These are phyloP conservation scores for Microtus oregoni DNA, from an alignment of 2,113 vertebrate species.

Conservation along the genomic window DNA sequence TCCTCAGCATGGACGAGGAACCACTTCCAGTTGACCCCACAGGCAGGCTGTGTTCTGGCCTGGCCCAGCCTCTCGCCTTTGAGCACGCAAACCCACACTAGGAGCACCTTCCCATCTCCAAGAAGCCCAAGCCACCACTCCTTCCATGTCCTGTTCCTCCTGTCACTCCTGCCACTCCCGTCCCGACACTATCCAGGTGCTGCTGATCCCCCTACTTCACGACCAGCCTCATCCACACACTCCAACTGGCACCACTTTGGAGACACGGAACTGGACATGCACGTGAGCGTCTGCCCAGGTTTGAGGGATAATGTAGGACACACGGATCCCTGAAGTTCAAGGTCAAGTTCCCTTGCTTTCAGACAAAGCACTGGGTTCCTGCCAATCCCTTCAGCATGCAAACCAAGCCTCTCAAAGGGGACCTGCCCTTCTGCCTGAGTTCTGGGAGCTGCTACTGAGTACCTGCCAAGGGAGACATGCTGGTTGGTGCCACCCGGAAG, in stretches of 20 bases:
- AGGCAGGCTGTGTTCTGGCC: not conserved
- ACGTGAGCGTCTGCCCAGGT: rapidly evolving
- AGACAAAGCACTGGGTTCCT: not conserved
- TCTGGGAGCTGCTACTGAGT: not conserved
- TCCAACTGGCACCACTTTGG: not conserved
- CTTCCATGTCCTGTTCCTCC: no score
- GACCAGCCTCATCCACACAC: rapidly evolving
- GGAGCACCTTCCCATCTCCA: not conserved
- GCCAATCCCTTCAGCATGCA: not conserved
- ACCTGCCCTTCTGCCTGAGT: not conserved
- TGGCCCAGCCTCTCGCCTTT: not conserved
- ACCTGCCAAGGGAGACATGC: rapidly evolving
- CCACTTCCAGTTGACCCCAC: rapidly evolving
- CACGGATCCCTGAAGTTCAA: rapidly evolving
- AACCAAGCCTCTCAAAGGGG: not conserved
- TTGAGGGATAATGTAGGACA: rapidly evolving
- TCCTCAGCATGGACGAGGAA: rapidly evolving
- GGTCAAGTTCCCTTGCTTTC: not conserved
- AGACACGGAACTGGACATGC: rapidly evolving
- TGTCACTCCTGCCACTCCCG: not conserved
- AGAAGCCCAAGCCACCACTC: not conserved
- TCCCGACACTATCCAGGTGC: rapidly evolving
- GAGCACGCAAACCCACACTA: rapidly evolving
- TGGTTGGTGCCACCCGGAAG: not conserved
- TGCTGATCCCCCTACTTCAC: rapidly evolving